These are phyloP conservation scores for Watsonalla cultraria DNA, from an alignment of 2,888 invertebrate genomes.

Conservation along the genomic window DNA sequence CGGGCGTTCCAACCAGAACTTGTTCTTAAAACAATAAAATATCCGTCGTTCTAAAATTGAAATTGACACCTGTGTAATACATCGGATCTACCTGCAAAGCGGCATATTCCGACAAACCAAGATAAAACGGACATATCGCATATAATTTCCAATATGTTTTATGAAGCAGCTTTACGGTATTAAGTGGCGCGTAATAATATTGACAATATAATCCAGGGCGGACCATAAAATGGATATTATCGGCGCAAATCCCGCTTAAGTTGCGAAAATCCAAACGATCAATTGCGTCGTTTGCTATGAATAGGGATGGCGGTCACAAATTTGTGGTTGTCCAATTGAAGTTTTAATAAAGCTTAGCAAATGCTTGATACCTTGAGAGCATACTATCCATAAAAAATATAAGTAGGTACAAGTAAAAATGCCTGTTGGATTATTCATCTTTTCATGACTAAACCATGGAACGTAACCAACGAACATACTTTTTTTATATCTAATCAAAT, in stretches of 20 bases:
- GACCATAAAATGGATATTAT: slow-evolving; percentile 65
- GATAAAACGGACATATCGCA: slow-evolving; percentile 49
- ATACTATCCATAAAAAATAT: too few relatives aligned
- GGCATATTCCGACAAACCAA: slow-evolving; percentile 30
- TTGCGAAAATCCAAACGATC: slow-evolving; percentile 47
- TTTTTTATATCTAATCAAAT: too few relatives aligned
- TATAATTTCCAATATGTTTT: slow-evolving; percentile 73
- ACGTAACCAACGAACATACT: too few relatives aligned
- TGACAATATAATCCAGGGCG: slow-evolving; percentile 67
- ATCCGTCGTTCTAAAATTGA: background rate
- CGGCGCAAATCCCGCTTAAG: slow-evolving; percentile 63
- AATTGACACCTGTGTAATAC: slow-evolving; percentile 8
- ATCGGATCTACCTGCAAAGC: slow-evolving; percentile 24
- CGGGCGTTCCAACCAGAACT: background rate
- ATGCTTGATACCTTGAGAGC: too few relatives aligned
- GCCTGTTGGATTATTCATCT: too few relatives aligned
- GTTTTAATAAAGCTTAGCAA: too few relatives aligned
- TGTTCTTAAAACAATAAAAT: background rate
- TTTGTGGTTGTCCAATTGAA: background rate
- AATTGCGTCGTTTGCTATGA: slow-evolving; percentile 4
- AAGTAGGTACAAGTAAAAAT: too few relatives aligned
- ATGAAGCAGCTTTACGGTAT: slow-evolving; percentile 72
- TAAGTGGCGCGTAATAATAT: slow-evolving; percentile 75
- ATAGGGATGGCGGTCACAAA: background rate
- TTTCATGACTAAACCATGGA: too few relatives aligned